These are phyloP conservation scores for Tinea pellionella DNA, from an alignment of 2,888 invertebrate species.

Conservation along the genomic window DNA sequence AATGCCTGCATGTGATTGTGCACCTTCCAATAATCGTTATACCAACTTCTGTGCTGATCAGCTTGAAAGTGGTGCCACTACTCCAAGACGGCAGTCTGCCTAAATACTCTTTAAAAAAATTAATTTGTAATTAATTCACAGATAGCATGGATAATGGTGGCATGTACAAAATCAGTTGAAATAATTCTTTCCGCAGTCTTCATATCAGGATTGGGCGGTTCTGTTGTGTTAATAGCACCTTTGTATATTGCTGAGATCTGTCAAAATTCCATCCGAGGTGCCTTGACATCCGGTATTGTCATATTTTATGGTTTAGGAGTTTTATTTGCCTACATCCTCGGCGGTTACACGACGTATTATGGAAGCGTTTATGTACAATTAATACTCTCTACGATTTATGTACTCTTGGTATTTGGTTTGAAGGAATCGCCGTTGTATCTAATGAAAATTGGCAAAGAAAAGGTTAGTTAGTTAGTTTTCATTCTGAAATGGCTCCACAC, in stretches of 20 bases:
- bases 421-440: conserved; percentile 11
- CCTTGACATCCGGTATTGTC: conserved; percentile 1
- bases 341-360: conserved; percentile 11
- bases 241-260: conserved; percentile 14
- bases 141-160: conserved; percentile 13
- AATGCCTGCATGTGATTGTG: too few species aligned
- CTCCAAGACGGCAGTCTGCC: too few species aligned
- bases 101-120: too few species aligned
- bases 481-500: too few species aligned
- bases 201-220: conserved; percentile 7
- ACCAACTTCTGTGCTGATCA: too few species aligned
- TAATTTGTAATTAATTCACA: not conserved
- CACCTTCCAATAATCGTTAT: too few species aligned
- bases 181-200: conserved; percentile 11
- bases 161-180: not conserved
- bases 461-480: too few species aligned
- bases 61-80: too few species aligned
- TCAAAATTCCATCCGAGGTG: not conserved
- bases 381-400: not conserved
- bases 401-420: conserved; percentile 6
- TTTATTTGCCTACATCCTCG: conserved; percentile 6
- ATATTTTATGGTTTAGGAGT: conserved; percentile 11
- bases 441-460: not conserved
- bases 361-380: conserved; percentile 8
- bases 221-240: not conserved